Evolutionary conservation across 2,888 invertebrate species (phyloP).

Genomic region (Microctonus brassicae): DNA sequence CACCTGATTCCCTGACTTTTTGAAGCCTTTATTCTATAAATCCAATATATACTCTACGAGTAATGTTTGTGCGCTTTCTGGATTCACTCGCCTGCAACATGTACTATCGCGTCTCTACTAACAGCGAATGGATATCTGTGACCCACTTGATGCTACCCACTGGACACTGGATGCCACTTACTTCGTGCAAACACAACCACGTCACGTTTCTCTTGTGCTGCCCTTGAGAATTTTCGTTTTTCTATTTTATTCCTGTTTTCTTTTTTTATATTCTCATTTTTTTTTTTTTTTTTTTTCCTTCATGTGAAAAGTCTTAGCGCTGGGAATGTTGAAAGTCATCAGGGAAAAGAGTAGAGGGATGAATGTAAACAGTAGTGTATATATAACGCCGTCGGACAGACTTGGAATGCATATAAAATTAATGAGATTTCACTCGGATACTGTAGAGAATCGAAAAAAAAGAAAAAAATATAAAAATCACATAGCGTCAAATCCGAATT

Average conservation of each 20-base stretch:
- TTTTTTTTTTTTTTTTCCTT: slow-evolving; percentile 20
- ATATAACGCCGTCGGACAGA: too few relatives aligned
- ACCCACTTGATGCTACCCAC: slow-evolving; percentile 42
- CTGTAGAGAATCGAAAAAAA: too few relatives aligned
- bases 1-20: slow-evolving; percentile 28
- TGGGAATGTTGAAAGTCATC: slow-evolving; percentile 71
- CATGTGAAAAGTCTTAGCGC: slow-evolving; percentile 62
- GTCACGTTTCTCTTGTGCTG: slow-evolving; percentile 40
- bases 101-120: slow-evolving; percentile 13
- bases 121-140: slow-evolving; percentile 32
- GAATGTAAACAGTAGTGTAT: too few relatives aligned
- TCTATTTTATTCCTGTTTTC: slow-evolving; percentile 30
- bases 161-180: slow-evolving; percentile 64
- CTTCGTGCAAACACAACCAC: slow-evolving; percentile 62
- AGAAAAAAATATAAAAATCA: too few relatives aligned
- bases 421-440: too few relatives aligned
- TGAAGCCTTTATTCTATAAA: not conserved
- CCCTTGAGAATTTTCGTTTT: slow-evolving; percentile 39
- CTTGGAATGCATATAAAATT: too few relatives aligned
- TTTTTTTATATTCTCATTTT: not conserved
- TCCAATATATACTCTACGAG: not conserved
- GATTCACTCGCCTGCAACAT: slow-evolving; percentile 26
- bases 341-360: slow-evolving; percentile 70
- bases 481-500: too few relatives aligned
- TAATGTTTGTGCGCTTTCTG: slow-evolving; percentile 31